These are phyloP conservation scores for Callorhinus ursinus DNA, from an alignment of 2,113 vertebrate species.

Conservation along the genomic window DNA sequence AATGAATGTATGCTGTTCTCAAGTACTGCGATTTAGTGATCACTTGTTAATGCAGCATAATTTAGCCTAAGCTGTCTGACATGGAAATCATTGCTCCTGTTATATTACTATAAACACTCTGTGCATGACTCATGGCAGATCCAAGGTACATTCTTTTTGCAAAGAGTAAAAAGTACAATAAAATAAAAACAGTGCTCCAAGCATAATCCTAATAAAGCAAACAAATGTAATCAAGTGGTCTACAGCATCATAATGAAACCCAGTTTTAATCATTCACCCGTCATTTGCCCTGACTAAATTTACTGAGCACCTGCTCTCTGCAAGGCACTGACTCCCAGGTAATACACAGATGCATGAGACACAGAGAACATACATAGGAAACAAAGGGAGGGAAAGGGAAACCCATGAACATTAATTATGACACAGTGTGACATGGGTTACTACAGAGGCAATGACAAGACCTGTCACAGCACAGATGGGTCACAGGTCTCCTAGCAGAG, in stretches of 20 bases:
- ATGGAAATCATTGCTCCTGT: neutral
- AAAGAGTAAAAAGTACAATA: neutral
- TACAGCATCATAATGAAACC: neutral
- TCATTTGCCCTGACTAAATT: neutral
- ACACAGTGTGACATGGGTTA: no score
- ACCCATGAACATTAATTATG: neutral
- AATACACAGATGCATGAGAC: neutral
- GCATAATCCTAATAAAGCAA: neutral
- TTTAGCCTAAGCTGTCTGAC: neutral
- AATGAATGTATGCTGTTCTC: neutral
- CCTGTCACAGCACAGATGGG: neutral
- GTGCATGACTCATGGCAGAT: neutral
- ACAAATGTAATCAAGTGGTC: neutral
- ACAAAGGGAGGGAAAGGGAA: neutral
- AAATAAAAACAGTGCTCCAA: neutral
- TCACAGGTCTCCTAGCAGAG: neutral
- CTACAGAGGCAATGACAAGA: neutral
- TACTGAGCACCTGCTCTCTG: neutral
- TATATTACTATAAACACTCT: neutral
- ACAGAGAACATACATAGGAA: rapidly evolving
- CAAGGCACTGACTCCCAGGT: neutral
- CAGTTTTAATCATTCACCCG: neutral
- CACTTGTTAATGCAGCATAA: neutral
- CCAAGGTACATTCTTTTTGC: neutral
- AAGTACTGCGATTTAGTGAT: neutral